These are phyloP conservation scores for Ceratina japonica DNA, from an alignment of 1,140 invertebrate species.

Conservation along the genomic window DNA sequence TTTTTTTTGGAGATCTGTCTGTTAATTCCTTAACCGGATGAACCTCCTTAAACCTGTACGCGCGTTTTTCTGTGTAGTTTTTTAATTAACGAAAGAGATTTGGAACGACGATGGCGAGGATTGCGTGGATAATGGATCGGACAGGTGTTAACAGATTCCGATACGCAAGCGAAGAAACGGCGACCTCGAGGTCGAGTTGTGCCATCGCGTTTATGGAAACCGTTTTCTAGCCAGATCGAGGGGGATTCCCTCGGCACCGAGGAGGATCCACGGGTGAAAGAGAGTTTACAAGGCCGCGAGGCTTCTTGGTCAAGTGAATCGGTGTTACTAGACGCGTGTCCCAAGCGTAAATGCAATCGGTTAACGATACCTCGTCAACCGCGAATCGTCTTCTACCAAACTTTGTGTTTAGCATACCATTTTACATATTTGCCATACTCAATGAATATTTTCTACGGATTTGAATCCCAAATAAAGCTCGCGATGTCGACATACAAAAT, in stretches of 20 bases:
- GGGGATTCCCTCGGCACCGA: slow-evolving; percentile 31
- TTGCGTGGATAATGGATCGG: not conserved
- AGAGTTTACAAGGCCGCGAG: slow-evolving; percentile 34
- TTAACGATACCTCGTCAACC: slow-evolving; percentile 45
- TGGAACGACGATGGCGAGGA: not conserved
- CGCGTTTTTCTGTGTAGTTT: not conserved
- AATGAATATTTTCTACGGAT: too few species aligned
- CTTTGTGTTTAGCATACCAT: not conserved
- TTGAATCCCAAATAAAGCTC: too few species aligned
- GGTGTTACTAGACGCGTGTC: slow-evolving; percentile 29
- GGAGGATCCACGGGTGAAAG: slow-evolving; percentile 39
- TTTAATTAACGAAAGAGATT: not conserved
- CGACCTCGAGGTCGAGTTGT: slow-evolving; percentile 29
- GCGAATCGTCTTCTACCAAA: too few species aligned
- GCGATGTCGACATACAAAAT: not conserved
- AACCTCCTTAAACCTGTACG: too few species aligned
- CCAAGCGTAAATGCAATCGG: slow-evolving; percentile 16
- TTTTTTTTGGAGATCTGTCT: too few species aligned
- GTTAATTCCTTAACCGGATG: too few species aligned
- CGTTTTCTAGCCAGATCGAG: slow-evolving; percentile 39
- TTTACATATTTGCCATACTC: too few species aligned
- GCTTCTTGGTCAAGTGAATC: slow-evolving; percentile 49
- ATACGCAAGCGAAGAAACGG: slow-evolving; percentile 34
- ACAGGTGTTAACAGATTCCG: slow-evolving; percentile 41
- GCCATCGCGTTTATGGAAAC: slow-evolving; percentile 49